A percentile compares a stretch with the other conserved stretches of the same genome.
These are phyloP conservation scores for Idaea dimidiata DNA, from an alignment of 2,888 invertebrate genomes.

Conservation along the genomic window DNA sequence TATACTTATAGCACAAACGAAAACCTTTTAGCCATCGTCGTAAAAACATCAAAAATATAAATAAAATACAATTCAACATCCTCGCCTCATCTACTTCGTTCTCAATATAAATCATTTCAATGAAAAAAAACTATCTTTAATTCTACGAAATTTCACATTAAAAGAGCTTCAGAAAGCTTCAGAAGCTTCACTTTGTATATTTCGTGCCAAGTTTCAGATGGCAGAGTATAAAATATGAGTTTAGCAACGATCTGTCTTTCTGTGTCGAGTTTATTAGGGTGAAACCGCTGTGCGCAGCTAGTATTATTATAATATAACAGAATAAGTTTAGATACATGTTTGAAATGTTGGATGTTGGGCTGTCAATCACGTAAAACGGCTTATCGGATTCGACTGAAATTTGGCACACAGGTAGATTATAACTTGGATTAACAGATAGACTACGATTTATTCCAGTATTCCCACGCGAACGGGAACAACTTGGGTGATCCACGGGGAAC, in stretches of 20 bases:
- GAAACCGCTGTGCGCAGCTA: too few relatives aligned
- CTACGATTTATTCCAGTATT: too few relatives aligned
- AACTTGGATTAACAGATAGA: too few relatives aligned
- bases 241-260: not conserved
- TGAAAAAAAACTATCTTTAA: conserved; percentile 1
- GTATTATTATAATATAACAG: too few relatives aligned
- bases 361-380: too few relatives aligned
- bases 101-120: not conserved
- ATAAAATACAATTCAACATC: not conserved
- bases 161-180: not conserved
- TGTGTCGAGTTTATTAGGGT: not conserved
- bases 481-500: too few relatives aligned
- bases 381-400: too few relatives aligned
- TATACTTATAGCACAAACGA: too few relatives aligned
- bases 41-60: not conserved
- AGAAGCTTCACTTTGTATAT: not conserved
- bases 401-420: too few relatives aligned
- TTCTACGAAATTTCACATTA: not conserved
- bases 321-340: too few relatives aligned
- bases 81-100: not conserved
- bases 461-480: too few relatives aligned
- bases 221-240: not conserved
- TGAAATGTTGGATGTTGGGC: too few relatives aligned
- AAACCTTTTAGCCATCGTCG: not conserved
- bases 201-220: not conserved